Evolutionary conservation across 2,888 invertebrate genomes (phyloP).

Genomic region (Athripsodes cinereus): DNA sequence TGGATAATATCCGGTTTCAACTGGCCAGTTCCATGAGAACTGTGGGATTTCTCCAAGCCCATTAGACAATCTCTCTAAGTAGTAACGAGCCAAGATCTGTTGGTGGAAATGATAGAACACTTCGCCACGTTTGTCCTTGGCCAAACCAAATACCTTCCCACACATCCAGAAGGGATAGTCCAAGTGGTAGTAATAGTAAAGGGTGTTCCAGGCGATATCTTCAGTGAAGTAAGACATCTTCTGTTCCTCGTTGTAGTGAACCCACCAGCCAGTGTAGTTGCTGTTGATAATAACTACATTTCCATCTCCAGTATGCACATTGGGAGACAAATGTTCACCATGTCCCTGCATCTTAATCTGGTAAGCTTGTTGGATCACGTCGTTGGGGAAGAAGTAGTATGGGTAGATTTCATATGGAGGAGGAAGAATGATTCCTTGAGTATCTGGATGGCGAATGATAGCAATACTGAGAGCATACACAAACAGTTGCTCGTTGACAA

Average conservation of each 20-base stretch:
- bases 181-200: constrained; percentile 57
- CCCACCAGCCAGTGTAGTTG: constrained; percentile 56
- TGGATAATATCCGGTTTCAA: constrained; percentile 57
- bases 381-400: constrained; percentile 61
- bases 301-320: constrained; percentile 38
- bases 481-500: constrained; percentile 65
- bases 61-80: constrained; percentile 68
- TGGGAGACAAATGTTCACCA: constrained; percentile 35
- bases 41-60: constrained; percentile 60
- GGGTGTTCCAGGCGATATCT: constrained; percentile 61
- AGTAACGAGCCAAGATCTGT: constrained; percentile 64
- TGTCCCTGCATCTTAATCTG: constrained; percentile 49
- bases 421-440: constrained; percentile 59
- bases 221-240: constrained; percentile 64
- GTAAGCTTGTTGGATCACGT: constrained; percentile 61
- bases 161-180: constrained; percentile 60
- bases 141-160: constrained; percentile 45
- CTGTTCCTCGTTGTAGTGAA: constrained; percentile 49
- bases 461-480: constrained; percentile 58
- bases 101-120: constrained; percentile 59
- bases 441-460: constrained; percentile 57
- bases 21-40: constrained; percentile 46
- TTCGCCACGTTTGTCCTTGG: constrained; percentile 58
- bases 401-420: constrained; percentile 69
- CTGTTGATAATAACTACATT: constrained; percentile 53